Conservation (phyloP, 2,888 invertebrate species). For the Seira sanloemensis region DNA sequence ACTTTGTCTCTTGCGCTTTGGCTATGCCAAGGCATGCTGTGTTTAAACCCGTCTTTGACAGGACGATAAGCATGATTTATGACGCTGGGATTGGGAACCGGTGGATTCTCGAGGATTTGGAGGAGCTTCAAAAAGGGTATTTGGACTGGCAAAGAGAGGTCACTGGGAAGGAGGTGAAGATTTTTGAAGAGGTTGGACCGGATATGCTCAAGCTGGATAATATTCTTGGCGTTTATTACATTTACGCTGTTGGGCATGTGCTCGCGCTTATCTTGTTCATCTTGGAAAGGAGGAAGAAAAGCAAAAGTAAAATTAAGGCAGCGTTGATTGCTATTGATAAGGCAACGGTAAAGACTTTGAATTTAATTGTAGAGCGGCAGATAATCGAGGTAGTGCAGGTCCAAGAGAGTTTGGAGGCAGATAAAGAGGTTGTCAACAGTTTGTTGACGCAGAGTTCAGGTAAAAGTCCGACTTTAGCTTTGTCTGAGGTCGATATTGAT, state of each 20-base stretch:
- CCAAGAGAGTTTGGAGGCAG: too few relatives aligned
- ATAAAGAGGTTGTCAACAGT: too few relatives aligned
- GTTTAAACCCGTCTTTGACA: constrained; percentile 39
- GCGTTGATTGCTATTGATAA: too few relatives aligned
- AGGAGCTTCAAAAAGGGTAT: constrained; percentile 23
- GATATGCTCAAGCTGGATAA: constrained; percentile 36
- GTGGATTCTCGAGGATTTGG: constrained; percentile 41
- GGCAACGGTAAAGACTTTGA: too few relatives aligned
- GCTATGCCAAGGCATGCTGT: constrained; percentile 39
- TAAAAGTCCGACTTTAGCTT: too few relatives aligned
- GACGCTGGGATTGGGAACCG: constrained; percentile 35
- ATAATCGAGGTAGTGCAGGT: too few relatives aligned
- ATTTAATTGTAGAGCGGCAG: too few relatives aligned
- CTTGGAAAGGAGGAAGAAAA: too few relatives aligned
- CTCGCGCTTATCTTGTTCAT: neutral
- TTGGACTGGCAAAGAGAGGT: constrained; percentile 26
- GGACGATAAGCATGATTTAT: constrained; percentile 34
- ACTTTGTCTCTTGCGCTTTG: constrained; percentile 30
- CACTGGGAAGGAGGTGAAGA: constrained; percentile 19
- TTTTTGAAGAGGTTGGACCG: constrained; percentile 29
- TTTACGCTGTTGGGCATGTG: constrained; percentile 22
- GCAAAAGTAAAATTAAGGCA: too few relatives aligned
- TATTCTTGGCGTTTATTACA: constrained; percentile 39
- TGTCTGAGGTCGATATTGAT: too few relatives aligned
- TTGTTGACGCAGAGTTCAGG: too few relatives aligned